Base-by-base conservation (phyloP, 2,113 vertebrate species). In the Siniperca knerii region DNA sequence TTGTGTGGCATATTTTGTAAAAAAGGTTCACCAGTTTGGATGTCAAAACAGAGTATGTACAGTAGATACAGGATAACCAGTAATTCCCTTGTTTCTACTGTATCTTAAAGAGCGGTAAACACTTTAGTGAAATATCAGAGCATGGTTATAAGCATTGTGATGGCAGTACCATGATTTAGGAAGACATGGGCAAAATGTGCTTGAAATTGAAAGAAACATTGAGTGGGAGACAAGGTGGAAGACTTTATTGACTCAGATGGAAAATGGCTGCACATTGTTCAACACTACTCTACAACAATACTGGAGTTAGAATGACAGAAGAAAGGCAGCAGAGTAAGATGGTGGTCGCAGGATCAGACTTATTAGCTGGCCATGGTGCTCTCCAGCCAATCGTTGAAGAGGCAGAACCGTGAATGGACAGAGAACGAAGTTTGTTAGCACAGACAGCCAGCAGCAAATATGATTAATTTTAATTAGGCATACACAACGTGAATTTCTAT, bases 371-470 rank as follows among this genome's bases (percentile, higher is more conserved):
- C 83, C 89, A 93, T 95, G 90, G 92, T 94, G 18, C 1, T 33
- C 20, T 62, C 25, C 40, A 95, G 85, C 93, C 93, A 95, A 0
- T 85, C 35, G 25, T 40, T 90, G 89, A 95, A 94, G 42, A 92
- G 1, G 84, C 92, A 94, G 50, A 96, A 93, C 91, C 94, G 68
- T 8, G 71, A 37, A 78, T 18, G n/a, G 46, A 89, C 35, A 84
- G 2, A 65, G 12, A 29, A 4, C 2, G 6, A 64, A 7, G 20
- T 58, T 57, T 52, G 33, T 79, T 65, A 76, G 64, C 0, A 46
- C 13, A 50, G n/a, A 21, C 12, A 62, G 16, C 11, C 35, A 68
- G 7, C 11, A 58, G 57, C 5, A 37, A n/a, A 40, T 55, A 18
- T 23, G 9, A 11, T 57, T 10, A 1, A 60, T 61, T 23, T 75